phyloP scores from a whole-genome alignment of 1,140 invertebrate species.

The Aphidius ervi region DNA sequence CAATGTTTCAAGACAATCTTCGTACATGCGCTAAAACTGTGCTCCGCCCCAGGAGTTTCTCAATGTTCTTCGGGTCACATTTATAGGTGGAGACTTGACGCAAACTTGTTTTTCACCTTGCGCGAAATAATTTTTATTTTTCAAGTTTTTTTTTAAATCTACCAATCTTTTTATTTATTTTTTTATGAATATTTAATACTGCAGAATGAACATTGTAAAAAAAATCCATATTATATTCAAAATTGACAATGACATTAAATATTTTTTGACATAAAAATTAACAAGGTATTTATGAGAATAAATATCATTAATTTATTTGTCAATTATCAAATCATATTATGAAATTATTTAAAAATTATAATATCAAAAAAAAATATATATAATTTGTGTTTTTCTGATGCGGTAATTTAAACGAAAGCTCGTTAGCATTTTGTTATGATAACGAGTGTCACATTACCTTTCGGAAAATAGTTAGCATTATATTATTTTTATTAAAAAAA shows the following conservation, averaged over 20 bases:
- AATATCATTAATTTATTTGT: no score
- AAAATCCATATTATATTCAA: neutral
- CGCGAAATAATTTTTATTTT: slow-evolving; percentile 17
- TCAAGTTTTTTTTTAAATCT: neutral
- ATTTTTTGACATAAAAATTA: no score
- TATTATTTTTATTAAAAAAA: no score
- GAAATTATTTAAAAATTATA: slow-evolving; percentile 2
- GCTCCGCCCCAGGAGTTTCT: slow-evolving; percentile 15
- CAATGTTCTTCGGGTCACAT: slow-evolving; percentile 5
- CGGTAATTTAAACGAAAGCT: slow-evolving; percentile 39
- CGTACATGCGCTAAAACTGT: slow-evolving; percentile 17
- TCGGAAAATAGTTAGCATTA: neutral
- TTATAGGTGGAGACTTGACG: slow-evolving; percentile 24
- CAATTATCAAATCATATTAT: no score
- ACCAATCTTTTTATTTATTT: no score
- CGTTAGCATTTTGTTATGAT: slow-evolving; percentile 36
- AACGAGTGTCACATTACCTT: slow-evolving; percentile 43
- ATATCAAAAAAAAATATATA: slow-evolving; percentile 22
- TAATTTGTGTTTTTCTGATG: slow-evolving; percentile 38
- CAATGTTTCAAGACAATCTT: slow-evolving; percentile 12
- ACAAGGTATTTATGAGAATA: no score
- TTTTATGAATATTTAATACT: no score
- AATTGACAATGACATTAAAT: neutral
- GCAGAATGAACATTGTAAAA: no score
- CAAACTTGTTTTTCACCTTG: slow-evolving; percentile 22